These are phyloP conservation scores for Peromyscus melanophrys DNA, from an alignment of 2,797 vertebrate species.

Conservation along the genomic window DNA sequence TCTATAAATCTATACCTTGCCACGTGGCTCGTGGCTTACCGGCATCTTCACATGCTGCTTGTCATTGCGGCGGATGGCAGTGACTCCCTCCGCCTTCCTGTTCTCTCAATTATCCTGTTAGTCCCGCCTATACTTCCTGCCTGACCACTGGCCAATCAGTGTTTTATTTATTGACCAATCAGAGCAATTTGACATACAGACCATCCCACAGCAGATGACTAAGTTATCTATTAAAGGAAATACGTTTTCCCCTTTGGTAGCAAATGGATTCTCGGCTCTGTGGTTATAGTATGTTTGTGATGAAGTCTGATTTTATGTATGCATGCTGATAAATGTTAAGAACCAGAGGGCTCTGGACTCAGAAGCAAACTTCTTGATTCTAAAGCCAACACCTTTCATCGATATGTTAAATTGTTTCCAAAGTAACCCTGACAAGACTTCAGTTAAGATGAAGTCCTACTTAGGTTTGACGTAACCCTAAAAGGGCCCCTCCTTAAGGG, in stretches of 20 bases:
- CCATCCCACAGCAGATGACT: neutral
- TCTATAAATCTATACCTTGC: too few relatives aligned
- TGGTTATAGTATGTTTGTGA: slow-evolving; percentile 35
- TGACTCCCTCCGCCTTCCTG: too few relatives aligned
- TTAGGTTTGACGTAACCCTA: slow-evolving; percentile 8
- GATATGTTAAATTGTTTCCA: slow-evolving; percentile 27
- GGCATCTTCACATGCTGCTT: too few relatives aligned
- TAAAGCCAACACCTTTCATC: neutral
- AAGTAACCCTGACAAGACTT: slow-evolving; percentile 48
- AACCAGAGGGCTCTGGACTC: neutral
- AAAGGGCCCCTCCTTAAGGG: neutral
- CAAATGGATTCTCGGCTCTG: slow-evolving; percentile 19
- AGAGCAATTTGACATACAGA: too few relatives aligned
- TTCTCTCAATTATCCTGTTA: too few relatives aligned
- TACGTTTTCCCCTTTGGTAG: slow-evolving; percentile 10
- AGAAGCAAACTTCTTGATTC: slow-evolving; percentile 4
- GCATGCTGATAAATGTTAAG: slow-evolving; percentile 9
- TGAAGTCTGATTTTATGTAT: slow-evolving; percentile 22
- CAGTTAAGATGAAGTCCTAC: slow-evolving; percentile 38
- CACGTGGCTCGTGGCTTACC: too few relatives aligned
- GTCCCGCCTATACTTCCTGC: too few relatives aligned
- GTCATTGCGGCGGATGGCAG: too few relatives aligned
- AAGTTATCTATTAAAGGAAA: neutral
- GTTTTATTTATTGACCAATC: too few relatives aligned
- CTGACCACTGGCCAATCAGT: too few relatives aligned